Evolutionary conservation across 2,113 vertebrate genomes (phyloP).

Genomic region (Forbesichthys papilliferus): DNA sequence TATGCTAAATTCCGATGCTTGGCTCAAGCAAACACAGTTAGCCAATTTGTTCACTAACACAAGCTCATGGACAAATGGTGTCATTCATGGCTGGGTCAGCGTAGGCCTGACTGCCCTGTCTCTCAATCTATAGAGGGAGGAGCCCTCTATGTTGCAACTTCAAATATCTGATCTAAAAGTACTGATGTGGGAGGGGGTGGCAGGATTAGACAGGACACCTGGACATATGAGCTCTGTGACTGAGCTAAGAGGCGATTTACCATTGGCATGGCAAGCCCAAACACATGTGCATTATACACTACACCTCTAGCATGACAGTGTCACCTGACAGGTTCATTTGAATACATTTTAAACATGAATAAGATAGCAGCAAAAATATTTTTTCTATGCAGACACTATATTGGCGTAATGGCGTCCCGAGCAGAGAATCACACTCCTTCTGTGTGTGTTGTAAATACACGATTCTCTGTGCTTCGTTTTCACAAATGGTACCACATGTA

Average conservation of each 20-base stretch:
- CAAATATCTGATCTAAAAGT: too few relatives aligned
- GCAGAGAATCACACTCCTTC: too few relatives aligned
- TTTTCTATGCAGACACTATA: too few relatives aligned
- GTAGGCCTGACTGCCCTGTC: conserved; percentile 34
- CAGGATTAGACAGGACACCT: conserved; percentile 64
- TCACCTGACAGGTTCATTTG: too few relatives aligned
- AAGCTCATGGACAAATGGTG: conserved; percentile 35
- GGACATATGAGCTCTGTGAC: conserved; percentile 43
- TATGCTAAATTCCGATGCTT: conserved; percentile 19
- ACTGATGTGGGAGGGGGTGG: neutral
- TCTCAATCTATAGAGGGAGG: conserved; percentile 20
- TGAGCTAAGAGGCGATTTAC: conserved; percentile 41
- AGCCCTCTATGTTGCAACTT: conserved; percentile 2
- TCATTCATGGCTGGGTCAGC: conserved; percentile 42
- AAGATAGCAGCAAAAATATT: too few relatives aligned
- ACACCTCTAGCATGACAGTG: neutral
- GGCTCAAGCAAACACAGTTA: conserved; percentile 48
- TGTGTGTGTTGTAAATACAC: too few relatives aligned
- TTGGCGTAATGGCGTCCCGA: too few relatives aligned
- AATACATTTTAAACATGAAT: too few relatives aligned
- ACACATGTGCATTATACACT: conserved; percentile 30
- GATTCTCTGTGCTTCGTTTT: too few relatives aligned
- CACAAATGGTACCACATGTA: too few relatives aligned
- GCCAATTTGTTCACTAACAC: conserved; percentile 41
- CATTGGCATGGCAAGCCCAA: conserved; percentile 3